Evolutionary conservation across 2,797 vertebrate species (phyloP).

Genomic region (Esox masquinongy): DNA sequence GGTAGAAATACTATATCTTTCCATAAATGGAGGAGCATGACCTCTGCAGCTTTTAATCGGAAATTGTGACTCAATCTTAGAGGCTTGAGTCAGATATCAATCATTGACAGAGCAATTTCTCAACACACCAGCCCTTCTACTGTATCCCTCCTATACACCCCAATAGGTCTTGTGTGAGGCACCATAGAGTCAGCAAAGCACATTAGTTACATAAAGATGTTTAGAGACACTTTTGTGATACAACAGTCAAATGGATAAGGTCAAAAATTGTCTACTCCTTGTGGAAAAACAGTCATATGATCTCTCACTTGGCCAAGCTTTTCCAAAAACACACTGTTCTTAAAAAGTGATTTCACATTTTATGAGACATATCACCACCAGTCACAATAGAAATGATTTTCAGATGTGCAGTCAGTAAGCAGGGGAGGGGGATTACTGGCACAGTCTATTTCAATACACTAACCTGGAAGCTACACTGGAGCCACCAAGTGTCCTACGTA

Average conservation of each 20-base stretch:
- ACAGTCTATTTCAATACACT: too few species aligned
- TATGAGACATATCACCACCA: too few species aligned
- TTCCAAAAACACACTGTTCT: too few species aligned
- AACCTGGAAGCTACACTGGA: too few species aligned
- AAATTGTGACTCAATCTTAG: neutral
- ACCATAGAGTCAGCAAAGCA: neutral
- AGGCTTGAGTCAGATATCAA: constrained; percentile 6
- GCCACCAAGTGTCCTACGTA: too few species aligned
- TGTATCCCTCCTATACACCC: neutral
- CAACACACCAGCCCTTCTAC: neutral
- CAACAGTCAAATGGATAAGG: neutral
- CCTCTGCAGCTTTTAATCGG: neutral
- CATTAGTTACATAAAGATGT: neutral
- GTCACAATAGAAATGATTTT: too few species aligned
- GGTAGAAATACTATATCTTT: neutral
- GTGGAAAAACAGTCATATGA: too few species aligned
- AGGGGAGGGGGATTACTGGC: too few species aligned
- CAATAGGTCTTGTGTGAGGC: neutral
- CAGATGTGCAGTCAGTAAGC: too few species aligned
- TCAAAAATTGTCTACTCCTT: neutral
- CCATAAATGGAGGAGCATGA: constrained; percentile 3
- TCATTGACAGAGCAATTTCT: constrained; percentile 17
- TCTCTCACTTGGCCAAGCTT: too few species aligned
- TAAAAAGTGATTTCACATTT: too few species aligned
- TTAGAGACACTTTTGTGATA: neutral